Evolutionary conservation across 2,888 invertebrate species (phyloP).

Genomic region (Papilio elwesi): DNA sequence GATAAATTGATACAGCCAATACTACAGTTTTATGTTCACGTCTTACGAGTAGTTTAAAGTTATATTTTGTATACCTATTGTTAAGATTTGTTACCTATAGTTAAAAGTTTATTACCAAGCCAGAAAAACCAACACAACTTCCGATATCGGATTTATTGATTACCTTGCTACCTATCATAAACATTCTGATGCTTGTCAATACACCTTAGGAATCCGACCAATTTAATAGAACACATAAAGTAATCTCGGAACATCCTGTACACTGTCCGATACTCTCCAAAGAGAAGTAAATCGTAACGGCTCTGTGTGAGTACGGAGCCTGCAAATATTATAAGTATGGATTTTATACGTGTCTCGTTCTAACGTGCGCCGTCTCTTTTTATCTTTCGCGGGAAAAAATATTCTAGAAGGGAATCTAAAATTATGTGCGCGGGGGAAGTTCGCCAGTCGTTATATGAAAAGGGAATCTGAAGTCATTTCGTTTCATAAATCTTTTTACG

Average conservation of each 20-base stretch:
- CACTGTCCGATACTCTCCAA: slow-evolving; percentile 73
- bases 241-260: slow-evolving; percentile 57
- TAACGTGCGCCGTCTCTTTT: slow-evolving; percentile 61
- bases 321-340: slow-evolving; percentile 85
- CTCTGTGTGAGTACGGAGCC: slow-evolving; percentile 77
- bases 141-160: no score
- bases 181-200: no score
- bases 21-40: no score
- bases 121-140: no score
- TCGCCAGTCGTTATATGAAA: slow-evolving; percentile 71
- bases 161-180: no score
- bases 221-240: no score
- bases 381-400: slow-evolving; percentile 71
- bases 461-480: slow-evolving; percentile 73
- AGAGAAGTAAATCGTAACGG: slow-evolving; percentile 73
- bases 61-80: no score
- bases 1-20: no score
- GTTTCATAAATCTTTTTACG: slow-evolving; percentile 68
- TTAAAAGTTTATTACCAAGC: no score
- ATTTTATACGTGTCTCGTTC: slow-evolving; percentile 76
- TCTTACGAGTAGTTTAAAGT: no score
- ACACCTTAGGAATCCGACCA: no score
- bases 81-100: no score
- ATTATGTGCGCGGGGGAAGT: slow-evolving; percentile 64
- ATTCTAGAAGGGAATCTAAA: slow-evolving; percentile 77